A percentile compares a stretch with the other conserved stretches of the same genome.
Conservation (phyloP, 2,797 vertebrate genomes). For the Micropoecilia bifurca region DNA sequence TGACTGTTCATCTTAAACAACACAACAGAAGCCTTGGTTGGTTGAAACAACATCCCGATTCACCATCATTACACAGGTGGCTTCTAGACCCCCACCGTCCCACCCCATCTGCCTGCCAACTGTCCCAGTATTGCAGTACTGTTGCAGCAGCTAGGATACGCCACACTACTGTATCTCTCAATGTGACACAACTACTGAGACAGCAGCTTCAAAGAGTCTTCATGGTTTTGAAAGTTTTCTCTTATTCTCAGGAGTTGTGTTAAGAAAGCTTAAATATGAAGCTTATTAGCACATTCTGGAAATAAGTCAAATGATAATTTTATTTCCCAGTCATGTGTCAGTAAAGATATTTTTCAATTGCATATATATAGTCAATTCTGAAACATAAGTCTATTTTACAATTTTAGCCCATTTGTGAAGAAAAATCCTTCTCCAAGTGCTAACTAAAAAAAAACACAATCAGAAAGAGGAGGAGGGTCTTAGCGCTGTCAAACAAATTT, state of each 20-base stretch:
- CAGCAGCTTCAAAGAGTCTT: background rate
- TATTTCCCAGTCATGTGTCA: background rate
- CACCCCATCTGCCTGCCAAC: slow-evolving; percentile 52
- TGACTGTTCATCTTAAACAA: slow-evolving; percentile 48
- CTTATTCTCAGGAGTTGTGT: background rate
- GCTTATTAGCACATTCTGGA: background rate
- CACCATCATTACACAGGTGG: slow-evolving; percentile 47
- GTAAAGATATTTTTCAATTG: background rate
- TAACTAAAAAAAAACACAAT: too few relatives aligned
- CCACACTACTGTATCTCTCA: slow-evolving; percentile 6
- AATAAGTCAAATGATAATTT: background rate
- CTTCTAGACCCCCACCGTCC: slow-evolving; percentile 28
- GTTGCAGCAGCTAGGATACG: slow-evolving; percentile 20
- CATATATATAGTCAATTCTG: background rate
- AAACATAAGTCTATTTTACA: background rate
- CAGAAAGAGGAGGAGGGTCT: too few relatives aligned
- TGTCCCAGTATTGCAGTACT: slow-evolving; percentile 42
- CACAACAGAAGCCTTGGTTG: slow-evolving; percentile 37
- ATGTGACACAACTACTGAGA: slow-evolving; percentile 7
- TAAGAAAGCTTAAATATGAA: background rate
- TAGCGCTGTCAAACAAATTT: too few relatives aligned
- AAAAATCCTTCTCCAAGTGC: too few relatives aligned
- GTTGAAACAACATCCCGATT: slow-evolving; percentile 56
- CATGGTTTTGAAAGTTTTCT: background rate
- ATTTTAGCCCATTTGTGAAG: background rate